Evolutionary conservation across 1,140 invertebrate species (phyloP).

Genomic region (Spodoptera litura): DNA sequence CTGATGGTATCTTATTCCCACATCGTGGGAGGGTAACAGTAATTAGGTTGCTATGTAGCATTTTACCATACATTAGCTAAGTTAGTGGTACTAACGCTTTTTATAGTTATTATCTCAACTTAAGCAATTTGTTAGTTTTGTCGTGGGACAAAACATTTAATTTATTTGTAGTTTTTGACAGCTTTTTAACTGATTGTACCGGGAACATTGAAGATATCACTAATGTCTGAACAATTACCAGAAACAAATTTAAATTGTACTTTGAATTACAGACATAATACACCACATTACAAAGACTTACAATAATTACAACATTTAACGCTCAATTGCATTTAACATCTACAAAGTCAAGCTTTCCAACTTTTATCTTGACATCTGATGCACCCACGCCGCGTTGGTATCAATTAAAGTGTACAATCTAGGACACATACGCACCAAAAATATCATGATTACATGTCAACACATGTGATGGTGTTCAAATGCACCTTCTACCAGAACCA

Average conservation of each 20-base stretch:
- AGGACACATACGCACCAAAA: conserved; percentile 16
- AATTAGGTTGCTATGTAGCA: conserved; percentile 26
- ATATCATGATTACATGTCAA: conserved; percentile 37
- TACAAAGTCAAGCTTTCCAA: neutral
- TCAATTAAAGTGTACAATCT: conserved; percentile 28
- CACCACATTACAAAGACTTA: no score
- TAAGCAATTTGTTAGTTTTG: neutral
- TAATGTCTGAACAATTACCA: no score
- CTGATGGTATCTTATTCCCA: conserved; percentile 38
- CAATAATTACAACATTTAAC: no score
- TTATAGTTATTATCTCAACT: no score
- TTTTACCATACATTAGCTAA: conserved; percentile 4
- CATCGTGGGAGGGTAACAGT: conserved; percentile 26
- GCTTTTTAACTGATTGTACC: no score
- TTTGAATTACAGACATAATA: no score
- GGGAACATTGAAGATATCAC: no score
- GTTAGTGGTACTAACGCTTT: neutral
- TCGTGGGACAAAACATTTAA: neutral
- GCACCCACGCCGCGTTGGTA: conserved; percentile 11
- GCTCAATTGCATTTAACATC: no score
- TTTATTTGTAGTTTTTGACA: neutral
- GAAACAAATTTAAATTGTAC: no score
- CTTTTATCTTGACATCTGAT: neutral
- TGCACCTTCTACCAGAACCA: conserved; percentile 35
- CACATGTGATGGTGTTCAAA: conserved; percentile 35